phyloP scores from a whole-genome alignment of 2,888 invertebrate species.

The Baccha elongata region DNA sequence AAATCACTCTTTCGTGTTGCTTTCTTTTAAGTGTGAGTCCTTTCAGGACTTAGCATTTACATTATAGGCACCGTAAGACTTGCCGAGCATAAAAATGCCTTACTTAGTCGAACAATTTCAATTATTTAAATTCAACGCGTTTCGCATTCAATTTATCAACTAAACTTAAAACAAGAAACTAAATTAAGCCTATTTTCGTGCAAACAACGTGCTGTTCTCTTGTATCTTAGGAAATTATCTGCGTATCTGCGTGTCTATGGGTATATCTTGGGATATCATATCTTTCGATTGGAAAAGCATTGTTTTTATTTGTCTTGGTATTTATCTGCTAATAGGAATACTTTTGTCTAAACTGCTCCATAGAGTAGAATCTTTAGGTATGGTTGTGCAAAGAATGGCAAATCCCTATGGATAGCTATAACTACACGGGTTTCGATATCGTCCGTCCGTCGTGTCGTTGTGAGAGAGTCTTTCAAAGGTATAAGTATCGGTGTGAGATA shows the following conservation, averaged over 20 bases:
- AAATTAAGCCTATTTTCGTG: conserved; percentile 49
- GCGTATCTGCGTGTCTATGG: neutral
- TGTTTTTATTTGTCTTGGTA: conserved; percentile 23
- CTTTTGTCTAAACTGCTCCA: conserved; percentile 41
- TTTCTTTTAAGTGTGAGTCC: conserved; percentile 15
- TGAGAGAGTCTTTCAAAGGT: neutral
- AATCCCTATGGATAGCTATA: too few species aligned
- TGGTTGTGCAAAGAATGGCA: neutral
- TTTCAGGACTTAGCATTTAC: conserved; percentile 48
- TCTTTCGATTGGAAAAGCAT: conserved; percentile 49
- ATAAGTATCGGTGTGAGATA: neutral
- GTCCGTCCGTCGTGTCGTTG: neutral
- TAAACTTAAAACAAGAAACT: conserved; percentile 45
- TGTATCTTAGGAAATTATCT: neutral
- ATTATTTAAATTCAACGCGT: conserved; percentile 69
- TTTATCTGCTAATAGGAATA: conserved; percentile 52
- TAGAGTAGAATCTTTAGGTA: neutral
- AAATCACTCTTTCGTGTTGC: conserved; percentile 28
- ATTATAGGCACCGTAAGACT: conserved; percentile 52
- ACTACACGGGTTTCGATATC: conserved; percentile 2
- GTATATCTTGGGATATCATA: neutral
- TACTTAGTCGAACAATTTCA: conserved; percentile 66
- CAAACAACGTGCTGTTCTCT: neutral
- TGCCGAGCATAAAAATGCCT: conserved; percentile 10
- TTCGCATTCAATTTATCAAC: conserved; percentile 36